Base-by-base conservation (phyloP, 2,888 invertebrate genomes). In the Lycia hirtaria region DNA sequence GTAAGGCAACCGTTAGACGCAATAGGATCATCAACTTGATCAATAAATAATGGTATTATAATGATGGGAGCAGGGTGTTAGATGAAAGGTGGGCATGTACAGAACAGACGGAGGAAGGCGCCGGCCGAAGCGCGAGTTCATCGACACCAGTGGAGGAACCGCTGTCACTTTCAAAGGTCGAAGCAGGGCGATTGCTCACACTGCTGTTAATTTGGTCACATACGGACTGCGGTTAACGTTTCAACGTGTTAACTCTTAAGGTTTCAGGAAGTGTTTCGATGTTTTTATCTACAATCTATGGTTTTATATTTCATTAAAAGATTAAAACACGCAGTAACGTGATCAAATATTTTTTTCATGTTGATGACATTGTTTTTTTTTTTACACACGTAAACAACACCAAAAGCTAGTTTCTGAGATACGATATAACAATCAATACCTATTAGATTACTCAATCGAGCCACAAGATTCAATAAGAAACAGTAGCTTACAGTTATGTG, bases 111-210 rank as follows among this genome's bases (percentile, higher is more conserved):
- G 67, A 78, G 74, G 80, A 76, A 80, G 79, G 76, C 80, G 80
- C 72, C 65, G 69, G 68, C 71, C 58, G 17, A 45, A 53, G 73
- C 20, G 24, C 62, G 78, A 75, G 88, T 84, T 89, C 89, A 83
- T 78, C 77, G 90, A 83, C 88, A 73, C 73, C 74, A 73, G 73
- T 80, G 75, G 73, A 64, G 79, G 78, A 85, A 81, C 80, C 80
- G 86, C 89, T 89, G 87, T 90, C 89, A 87, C 89, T 89, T 91
- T 88, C 85, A 91, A 88, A 90, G 90, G 89, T 90, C 87, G 83
- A 69, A 72, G 72, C 75, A 77, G 75, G 74, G 76, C 73, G 72
- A 65, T n/a, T 62, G 63, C 56, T 57, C 62, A 56, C 48, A 41
- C 33, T 41, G 48, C 26, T 54, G 32, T 51, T 50, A 53, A 45